Base-by-base conservation (phyloP, 2,113 vertebrate species). In the Upupa epops region DNA sequence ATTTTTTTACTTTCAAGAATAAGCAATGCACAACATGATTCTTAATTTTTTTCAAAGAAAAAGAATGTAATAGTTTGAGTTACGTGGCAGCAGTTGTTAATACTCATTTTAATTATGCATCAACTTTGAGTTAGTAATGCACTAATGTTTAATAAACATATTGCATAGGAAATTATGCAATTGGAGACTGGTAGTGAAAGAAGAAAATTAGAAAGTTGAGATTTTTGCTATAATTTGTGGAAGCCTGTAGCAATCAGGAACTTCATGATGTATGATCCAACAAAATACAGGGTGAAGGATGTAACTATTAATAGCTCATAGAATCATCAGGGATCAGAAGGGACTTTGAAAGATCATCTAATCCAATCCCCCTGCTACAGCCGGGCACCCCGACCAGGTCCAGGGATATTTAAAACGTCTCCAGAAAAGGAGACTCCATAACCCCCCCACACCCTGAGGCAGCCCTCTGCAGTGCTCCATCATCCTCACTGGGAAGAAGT, bases 21-120 rank as follows among this genome's bases (percentile, higher is more conserved):
- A 92, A 94, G 32, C 81, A 89, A 37, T 54, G 54, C 49, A 58
- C 63, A 77, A 79, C 77, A 75, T 26, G 70, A 72, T 25, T 88
- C 90, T 77, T 88, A 72, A 82, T 93, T 92, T 74, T 63, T 84
- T 93, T 87, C 82, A 7, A 63, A 52, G 56, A 79, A 93, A 79
- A 93, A 75, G 11, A 77, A 88, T 34, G 40, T 20, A 85, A 66
- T 55, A 64, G 59, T 26, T 37, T 75, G 46, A 81, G 56, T 77
- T 83, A 63, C 14, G n/a, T 83, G 73, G 56, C 69, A 81, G 60
- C 32, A 83, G 56, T 83, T 77, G 32, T 79, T 91, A 91, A 93
- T 87, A 58, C 24, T 78, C 42, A 51, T 42, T 94, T 94, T 92
- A 89, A 85, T 92, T 82, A 84, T 83, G 20, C 46, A 91, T 89